A percentile compares a stretch with the other conserved stretches of the same genome.
Conservation (phyloP, 1,140 invertebrate genomes). For the Mamestra configurata region DNA sequence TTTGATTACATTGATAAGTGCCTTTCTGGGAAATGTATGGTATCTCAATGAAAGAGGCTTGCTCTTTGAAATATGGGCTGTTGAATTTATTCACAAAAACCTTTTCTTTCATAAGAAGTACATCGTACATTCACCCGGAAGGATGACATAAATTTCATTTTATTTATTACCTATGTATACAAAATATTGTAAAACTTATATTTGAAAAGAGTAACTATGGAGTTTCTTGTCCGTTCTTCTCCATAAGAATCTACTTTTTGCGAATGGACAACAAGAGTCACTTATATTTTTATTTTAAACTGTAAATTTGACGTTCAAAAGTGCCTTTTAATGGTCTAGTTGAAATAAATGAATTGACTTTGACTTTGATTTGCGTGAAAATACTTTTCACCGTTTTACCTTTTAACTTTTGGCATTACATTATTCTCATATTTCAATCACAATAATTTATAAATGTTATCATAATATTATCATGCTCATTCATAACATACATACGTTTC, state of each 20-base stretch:
- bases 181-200: no score
- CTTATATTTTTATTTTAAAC: no score
- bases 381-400: neutral
- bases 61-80: slow-evolving; percentile 26
- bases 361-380: slow-evolving; percentile 17
- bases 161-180: no score
- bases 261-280: no score
- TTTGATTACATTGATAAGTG: neutral
- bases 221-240: no score
- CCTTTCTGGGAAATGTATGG: slow-evolving; percentile 13
- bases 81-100: slow-evolving; percentile 14
- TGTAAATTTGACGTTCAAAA: no score
- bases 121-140: slow-evolving; percentile 20
- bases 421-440: slow-evolving; percentile 1
- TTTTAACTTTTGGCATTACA: neutral
- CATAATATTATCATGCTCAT: neutral
- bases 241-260: no score
- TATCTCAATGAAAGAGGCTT: slow-evolving; percentile 9
- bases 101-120: slow-evolving; percentile 12
- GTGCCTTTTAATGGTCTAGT: no score
- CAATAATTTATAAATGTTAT: neutral
- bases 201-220: no score
- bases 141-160: slow-evolving; percentile 15
- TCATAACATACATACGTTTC: no score
- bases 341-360: no score